A percentile compares a stretch with the other conserved stretches of the same genome.
Conservation (phyloP, 2,888 invertebrate species). For the Reticulitermes lucifugus region DNA sequence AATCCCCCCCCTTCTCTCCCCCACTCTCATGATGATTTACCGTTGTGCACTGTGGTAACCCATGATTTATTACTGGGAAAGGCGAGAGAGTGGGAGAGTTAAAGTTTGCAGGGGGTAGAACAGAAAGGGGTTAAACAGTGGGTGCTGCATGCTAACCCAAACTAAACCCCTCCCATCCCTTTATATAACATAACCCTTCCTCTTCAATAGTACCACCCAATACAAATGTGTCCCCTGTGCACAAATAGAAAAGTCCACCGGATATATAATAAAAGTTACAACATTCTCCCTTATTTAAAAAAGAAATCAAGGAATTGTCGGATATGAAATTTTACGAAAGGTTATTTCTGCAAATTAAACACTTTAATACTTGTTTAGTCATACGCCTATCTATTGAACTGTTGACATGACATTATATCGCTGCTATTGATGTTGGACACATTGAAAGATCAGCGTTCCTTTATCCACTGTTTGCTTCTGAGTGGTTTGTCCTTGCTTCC, state of each 20-base stretch:
- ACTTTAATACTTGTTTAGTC: background rate
- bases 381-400: background rate
- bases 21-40: conserved; percentile 72
- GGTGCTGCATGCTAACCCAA: background rate
- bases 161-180: background rate
- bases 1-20: conserved; percentile 64
- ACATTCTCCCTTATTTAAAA: background rate
- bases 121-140: conserved; percentile 27
- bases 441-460: too few relatives aligned
- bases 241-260: background rate
- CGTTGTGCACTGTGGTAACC: conserved; percentile 77
- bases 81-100: conserved; percentile 44
- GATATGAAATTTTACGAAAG: background rate
- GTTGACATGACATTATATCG: background rate
- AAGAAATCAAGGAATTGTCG: background rate
- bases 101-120: conserved; percentile 47
- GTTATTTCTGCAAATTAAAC: background rate
- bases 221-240: background rate
- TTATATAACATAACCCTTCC: conserved; percentile 17
- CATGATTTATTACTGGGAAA: conserved; percentile 69
- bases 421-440: background rate
- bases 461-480: too few relatives aligned
- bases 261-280: background rate
- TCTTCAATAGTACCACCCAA: background rate
- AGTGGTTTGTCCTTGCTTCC: too few relatives aligned